phyloP scores from a whole-genome alignment of 2,888 invertebrate species.

The Tachina fera region DNA sequence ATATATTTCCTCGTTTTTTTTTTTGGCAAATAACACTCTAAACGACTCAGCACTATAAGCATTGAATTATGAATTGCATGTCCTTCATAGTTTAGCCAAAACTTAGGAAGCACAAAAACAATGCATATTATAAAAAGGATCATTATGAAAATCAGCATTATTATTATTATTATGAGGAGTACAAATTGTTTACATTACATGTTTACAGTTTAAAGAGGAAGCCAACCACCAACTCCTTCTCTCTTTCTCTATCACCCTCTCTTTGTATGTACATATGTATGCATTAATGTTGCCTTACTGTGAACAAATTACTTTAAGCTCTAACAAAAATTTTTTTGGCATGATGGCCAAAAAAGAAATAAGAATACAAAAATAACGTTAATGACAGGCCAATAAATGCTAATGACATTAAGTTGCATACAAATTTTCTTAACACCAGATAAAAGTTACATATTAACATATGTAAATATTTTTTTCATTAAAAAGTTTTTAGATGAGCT shows the following conservation, averaged over 20 bases:
- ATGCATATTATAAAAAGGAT: slow-evolving; percentile 36
- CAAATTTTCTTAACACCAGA: slow-evolving; percentile 63
- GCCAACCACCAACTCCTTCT: slow-evolving; percentile 12
- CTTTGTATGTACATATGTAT: neutral
- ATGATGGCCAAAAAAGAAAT: slow-evolving; percentile 58
- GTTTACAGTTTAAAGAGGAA: slow-evolving; percentile 57
- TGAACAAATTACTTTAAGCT: slow-evolving; percentile 53
- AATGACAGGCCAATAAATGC: slow-evolving; percentile 76
- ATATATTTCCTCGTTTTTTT: slow-evolving; percentile 21
- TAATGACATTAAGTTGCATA: slow-evolving; percentile 73
- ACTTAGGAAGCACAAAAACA: neutral
- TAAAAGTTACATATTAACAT: slow-evolving; percentile 1
- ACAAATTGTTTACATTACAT: slow-evolving; percentile 68
- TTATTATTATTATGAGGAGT: slow-evolving; percentile 44
- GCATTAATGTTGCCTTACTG: slow-evolving; percentile 19
- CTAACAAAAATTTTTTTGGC: slow-evolving; percentile 48
- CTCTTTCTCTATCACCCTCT: neutral
- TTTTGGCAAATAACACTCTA: slow-evolving; percentile 45
- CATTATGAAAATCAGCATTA: slow-evolving; percentile 56
- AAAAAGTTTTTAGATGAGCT: neutral
- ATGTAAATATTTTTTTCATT: neutral
- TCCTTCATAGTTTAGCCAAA: slow-evolving; percentile 67
- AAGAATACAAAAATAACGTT: slow-evolving; percentile 71
- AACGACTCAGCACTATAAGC: slow-evolving; percentile 39
- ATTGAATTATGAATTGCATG: slow-evolving; percentile 53